These are phyloP conservation scores for Mormyrops attenuatus DNA, from an alignment of 2,797 vertebrate genomes.

Conservation along the genomic window DNA sequence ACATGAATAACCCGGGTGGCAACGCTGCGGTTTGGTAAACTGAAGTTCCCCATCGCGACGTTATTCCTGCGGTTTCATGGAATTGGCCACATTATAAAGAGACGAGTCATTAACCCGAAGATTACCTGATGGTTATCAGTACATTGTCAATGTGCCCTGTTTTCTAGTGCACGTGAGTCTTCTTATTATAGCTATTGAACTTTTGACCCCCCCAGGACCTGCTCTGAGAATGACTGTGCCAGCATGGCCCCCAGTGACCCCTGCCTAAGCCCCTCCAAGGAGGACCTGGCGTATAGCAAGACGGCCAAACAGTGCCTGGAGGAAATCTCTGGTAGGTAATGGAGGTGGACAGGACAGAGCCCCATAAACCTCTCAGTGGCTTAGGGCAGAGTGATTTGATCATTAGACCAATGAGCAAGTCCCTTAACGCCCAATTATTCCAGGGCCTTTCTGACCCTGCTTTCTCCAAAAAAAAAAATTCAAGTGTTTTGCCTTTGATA, in stretches of 20 bases:
- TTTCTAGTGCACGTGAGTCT: neutral
- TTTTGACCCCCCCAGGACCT: conserved; percentile 64
- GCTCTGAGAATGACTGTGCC: conserved; percentile 91
- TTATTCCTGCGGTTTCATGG: neutral
- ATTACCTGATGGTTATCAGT: neutral
- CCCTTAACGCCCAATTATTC: neutral
- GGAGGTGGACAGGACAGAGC: neutral
- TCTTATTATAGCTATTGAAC: neutral
- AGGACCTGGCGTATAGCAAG: conserved; percentile 87
- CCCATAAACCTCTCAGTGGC: neutral
- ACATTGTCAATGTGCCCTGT: neutral
- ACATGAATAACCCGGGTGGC: neutral
- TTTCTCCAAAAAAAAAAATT: neutral
- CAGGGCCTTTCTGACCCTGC: neutral
- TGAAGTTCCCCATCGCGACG: neutral
- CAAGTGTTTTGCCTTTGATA: neutral
- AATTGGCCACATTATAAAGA: neutral
- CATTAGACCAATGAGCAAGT: neutral
- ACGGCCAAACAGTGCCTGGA: conserved; percentile 99
- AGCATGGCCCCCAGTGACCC: conserved; percentile 75
- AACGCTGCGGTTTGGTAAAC: neutral
- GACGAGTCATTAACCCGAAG: neutral
- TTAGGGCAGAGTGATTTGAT: neutral
- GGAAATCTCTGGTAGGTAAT: conserved; percentile 88
- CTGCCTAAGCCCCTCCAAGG: conserved; percentile 92